phyloP scores from a whole-genome alignment of 2,113 vertebrate species.

The Progne subis region DNA sequence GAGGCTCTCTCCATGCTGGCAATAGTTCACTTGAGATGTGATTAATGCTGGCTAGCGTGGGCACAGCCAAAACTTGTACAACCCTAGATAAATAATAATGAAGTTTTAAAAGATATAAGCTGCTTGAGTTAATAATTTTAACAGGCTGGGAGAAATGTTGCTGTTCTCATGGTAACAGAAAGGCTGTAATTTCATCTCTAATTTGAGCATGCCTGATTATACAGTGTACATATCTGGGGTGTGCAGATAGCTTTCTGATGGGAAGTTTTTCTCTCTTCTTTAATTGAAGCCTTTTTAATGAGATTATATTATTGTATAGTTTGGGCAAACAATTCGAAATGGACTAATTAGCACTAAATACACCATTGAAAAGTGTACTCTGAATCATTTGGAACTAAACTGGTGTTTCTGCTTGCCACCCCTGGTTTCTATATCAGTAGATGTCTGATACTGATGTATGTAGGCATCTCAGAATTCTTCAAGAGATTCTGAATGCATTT shows the following conservation, averaged over 20 bases:
- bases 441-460: background rate
- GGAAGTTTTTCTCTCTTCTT: conserved; percentile 33
- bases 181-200: conserved; percentile 55
- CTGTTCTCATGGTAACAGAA: conserved; percentile 76
- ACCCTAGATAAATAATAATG: conserved; percentile 62
- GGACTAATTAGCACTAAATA: conserved; percentile 47
- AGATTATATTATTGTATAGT: background rate
- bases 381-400: background rate
- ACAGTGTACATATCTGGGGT: background rate
- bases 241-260: conserved; percentile 40
- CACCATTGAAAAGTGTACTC: background rate
- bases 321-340: conserved; percentile 43
- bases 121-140: conserved; percentile 73
- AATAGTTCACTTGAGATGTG: background rate
- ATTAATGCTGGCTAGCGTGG: conserved; percentile 53
- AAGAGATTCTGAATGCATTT: background rate
- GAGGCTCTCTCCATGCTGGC: background rate
- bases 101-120: conserved; percentile 63
- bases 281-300: conserved; percentile 63
- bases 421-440: background rate
- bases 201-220: conserved; percentile 40
- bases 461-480: background rate
- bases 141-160: conserved; percentile 44
- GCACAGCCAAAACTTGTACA: conserved; percentile 22
- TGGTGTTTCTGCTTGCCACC: background rate